Base-by-base conservation (phyloP, 2,888 invertebrate genomes). In the Callinectes sapidus region DNA sequence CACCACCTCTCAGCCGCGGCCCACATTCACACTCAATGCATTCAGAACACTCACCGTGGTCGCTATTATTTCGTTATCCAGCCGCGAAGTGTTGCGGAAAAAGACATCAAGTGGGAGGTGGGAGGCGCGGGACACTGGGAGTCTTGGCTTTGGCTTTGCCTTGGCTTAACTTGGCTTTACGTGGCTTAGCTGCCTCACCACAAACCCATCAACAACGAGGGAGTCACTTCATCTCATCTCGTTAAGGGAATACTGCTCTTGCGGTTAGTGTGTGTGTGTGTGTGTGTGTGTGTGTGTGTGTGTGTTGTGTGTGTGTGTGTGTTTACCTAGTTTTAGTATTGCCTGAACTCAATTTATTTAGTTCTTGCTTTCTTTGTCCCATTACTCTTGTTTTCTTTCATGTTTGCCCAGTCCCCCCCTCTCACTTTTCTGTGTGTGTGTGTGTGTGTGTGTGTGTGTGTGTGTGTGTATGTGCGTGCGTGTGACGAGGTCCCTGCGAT, bases 361-460 rank as follows among this genome's bases (percentile, higher is more conserved):
- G 42, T 42, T 42, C 42, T 42, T 42, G 42, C 42, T 42, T 42
- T 42, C 42, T 42, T 42, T 42, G 42, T 42, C 6, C 3, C 42
- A 42, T 42, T 42, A 42, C 6, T 42, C 42, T 6, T 3, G 42
- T 42, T 42, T 42, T 42, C 42, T 42, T 42, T 42, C 42, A 42
- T 42, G 42, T 42, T 42, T 42, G 42, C 42, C 42, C 42, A 3
- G 42, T 42, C 42, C 42, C 6, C 42, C 6, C 42, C 42, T 6
- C 3, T 42, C 42, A 2, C 42, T n/a, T n/a, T n/a, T n/a, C n/a
- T 71, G 66, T 71, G 66, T 71, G 66, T 71, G n/a, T 71, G 66
- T 71, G 66, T 71, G n/a, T 71, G 66, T 71, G 66, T 71, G n/a
- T 71, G 66, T 71, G n/a, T 71, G 71, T 28, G 71, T n/a, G 28